phyloP scores from a whole-genome alignment of 2,113 vertebrate genomes.

The Anguilla rostrata region DNA sequence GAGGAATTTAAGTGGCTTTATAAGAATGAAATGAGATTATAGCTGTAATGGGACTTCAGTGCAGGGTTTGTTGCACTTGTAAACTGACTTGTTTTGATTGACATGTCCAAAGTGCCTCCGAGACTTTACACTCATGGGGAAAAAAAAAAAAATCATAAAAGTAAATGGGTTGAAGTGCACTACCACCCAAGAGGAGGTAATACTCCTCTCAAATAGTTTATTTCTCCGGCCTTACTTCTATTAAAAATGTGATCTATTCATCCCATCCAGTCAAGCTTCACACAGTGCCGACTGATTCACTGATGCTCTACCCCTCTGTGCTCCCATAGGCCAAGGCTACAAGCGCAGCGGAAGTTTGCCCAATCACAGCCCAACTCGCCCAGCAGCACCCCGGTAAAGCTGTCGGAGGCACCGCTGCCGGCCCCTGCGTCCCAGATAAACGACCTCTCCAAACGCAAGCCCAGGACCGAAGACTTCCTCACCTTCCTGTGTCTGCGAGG shows the following conservation, averaged over 20 bases:
- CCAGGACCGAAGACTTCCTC: conserved; percentile 91
- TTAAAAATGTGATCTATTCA: too few relatives aligned
- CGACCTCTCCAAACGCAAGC: conserved; percentile 87
- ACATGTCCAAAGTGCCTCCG: neutral
- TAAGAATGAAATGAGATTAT: neutral
- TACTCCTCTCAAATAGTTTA: neutral
- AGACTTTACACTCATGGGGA: neutral
- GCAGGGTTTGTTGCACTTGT: neutral
- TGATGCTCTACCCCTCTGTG: conserved; percentile 39
- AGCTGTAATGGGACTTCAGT: neutral
- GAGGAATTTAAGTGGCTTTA: neutral
- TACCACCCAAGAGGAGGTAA: neutral
- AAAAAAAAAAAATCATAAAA: neutral
- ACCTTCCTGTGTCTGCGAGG: conserved; percentile 92
- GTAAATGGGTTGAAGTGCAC: neutral
- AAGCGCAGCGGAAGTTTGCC: conserved; percentile 93
- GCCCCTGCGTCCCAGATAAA: conserved; percentile 80
- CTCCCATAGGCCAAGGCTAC: conserved; percentile 81
- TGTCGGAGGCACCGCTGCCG: conserved; percentile 78
- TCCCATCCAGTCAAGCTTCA: neutral
- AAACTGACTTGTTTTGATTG: neutral
- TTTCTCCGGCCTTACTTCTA: neutral
- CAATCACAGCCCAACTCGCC: conserved; percentile 88
- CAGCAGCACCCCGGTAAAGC: conserved; percentile 84
- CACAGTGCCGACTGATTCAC: neutral